Evolutionary conservation across 1,140 invertebrate species (phyloP).

Genomic region (Yoshiicerus persimilis): DNA sequence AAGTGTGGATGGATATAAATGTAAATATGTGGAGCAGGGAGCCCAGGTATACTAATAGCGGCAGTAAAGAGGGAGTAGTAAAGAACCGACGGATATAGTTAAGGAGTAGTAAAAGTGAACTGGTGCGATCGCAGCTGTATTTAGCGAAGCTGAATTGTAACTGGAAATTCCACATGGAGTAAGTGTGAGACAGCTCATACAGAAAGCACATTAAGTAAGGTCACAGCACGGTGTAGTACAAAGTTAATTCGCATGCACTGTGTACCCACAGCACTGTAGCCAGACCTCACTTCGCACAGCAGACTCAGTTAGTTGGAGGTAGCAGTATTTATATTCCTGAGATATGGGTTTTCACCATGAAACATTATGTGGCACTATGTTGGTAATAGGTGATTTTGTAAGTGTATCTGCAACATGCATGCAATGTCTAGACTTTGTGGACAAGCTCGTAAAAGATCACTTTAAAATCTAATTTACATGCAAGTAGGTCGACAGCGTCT

Average conservation of each 20-base stretch:
- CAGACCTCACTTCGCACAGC: background rate
- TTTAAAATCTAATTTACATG: constrained; percentile 15
- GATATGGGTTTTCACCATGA: background rate
- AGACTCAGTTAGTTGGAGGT: background rate
- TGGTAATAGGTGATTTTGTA: background rate
- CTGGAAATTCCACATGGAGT: background rate
- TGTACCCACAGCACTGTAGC: background rate
- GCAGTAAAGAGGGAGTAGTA: no score
- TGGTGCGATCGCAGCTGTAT: background rate
- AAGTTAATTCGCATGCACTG: background rate
- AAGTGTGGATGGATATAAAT: background rate
- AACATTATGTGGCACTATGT: background rate
- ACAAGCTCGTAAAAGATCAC: background rate
- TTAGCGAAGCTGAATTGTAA: background rate
- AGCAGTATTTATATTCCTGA: background rate
- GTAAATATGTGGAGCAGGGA: background rate
- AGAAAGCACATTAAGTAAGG: background rate
- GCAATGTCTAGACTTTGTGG: background rate
- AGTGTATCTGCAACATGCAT: background rate
- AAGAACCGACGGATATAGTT: background rate
- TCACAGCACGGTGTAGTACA: background rate
- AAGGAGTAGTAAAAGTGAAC: background rate
- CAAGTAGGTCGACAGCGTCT: constrained; percentile 11
- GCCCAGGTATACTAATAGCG: background rate
- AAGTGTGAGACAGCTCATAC: background rate